Evolutionary conservation across 2,113 vertebrate species (phyloP).

Genomic region (Sterna hirundo): DNA sequence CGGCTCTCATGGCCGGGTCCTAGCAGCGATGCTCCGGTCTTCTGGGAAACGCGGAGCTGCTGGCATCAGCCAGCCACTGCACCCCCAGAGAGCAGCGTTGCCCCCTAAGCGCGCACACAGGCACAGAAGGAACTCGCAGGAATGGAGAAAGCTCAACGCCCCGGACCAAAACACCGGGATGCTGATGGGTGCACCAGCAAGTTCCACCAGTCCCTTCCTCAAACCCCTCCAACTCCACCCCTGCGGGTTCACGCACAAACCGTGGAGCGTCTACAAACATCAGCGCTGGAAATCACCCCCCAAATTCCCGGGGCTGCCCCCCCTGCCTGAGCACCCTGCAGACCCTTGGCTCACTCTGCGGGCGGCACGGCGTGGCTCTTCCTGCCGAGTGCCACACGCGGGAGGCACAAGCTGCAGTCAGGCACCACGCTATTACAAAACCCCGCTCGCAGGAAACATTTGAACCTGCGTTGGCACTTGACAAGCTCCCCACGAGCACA

Average conservation of each 20-base stretch:
- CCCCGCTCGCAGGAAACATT: rapidly evolving
- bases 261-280: rapidly evolving
- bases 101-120: rapidly evolving
- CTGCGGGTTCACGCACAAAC: rapidly evolving
- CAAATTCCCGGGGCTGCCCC: neutral
- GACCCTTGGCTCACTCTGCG: rapidly evolving
- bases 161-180: neutral
- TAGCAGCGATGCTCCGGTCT: rapidly evolving
- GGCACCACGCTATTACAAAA: neutral
- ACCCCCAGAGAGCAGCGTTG: neutral
- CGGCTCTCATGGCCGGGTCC: neutral
- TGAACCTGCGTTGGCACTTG: neutral
- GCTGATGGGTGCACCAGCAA: too few species aligned
- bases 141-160: neutral
- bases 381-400: rapidly evolving
- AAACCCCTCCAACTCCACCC: neutral
- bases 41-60: rapidly evolving
- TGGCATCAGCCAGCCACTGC: neutral
- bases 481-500: neutral
- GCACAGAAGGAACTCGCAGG: too few species aligned
- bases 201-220: neutral
- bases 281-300: neutral
- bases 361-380: neutral
- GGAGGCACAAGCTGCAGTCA: neutral
- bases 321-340: neutral